These are phyloP conservation scores for Chouioia cunea DNA, from an alignment of 2,888 invertebrate species.

Conservation along the genomic window DNA sequence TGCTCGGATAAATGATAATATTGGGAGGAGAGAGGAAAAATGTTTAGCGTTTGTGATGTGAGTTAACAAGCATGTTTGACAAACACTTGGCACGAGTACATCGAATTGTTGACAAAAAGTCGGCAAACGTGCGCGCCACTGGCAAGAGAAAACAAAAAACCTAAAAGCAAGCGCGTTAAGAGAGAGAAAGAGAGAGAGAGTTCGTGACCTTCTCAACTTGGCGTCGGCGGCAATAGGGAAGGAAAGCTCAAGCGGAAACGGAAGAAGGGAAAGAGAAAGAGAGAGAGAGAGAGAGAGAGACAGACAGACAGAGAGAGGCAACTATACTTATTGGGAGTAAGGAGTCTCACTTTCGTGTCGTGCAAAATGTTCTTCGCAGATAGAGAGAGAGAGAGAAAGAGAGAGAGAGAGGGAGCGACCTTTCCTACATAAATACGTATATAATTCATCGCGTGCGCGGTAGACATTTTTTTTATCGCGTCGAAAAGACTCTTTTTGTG, in stretches of 20 bases:
- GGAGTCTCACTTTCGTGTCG: neutral
- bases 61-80: too few relatives aligned
- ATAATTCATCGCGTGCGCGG: conserved; percentile 51
- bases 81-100: too few relatives aligned
- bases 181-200: conserved; percentile 16
- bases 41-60: too few relatives aligned
- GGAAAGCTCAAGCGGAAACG: conserved; percentile 20
- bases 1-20: too few relatives aligned
- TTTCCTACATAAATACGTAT: conserved; percentile 49
- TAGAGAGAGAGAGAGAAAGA: neutral
- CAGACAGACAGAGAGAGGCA: conserved; percentile 4
- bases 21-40: too few relatives aligned
- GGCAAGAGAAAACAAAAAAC: too few relatives aligned
- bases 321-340: neutral
- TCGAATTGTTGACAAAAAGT: too few relatives aligned
- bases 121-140: too few relatives aligned
- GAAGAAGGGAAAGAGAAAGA: conserved; percentile 19
- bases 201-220: too few relatives aligned
- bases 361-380: conserved; percentile 15
- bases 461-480: too few relatives aligned
- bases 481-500: too few relatives aligned
- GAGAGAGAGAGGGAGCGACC: conserved; percentile 39
- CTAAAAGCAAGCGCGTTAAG: too few relatives aligned
- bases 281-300: conserved; percentile 3
- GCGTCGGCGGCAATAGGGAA: neutral